Percentiles rank a stretch among this genome's conserved stretches.
phyloP scores from a whole-genome alignment of 2,888 invertebrate species.

The Perizoma affinitatum region DNA sequence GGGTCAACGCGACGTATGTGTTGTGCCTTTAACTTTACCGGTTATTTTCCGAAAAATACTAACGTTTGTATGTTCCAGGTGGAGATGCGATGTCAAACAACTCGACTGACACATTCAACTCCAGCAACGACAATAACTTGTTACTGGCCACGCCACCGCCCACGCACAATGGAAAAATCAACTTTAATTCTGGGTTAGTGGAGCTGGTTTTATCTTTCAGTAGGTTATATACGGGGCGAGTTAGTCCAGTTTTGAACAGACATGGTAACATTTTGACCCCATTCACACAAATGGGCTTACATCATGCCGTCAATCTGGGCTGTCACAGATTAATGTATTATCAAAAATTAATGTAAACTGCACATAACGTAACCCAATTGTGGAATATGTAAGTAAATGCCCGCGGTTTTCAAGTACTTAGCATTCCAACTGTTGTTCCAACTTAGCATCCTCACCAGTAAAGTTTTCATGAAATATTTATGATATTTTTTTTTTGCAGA shows the following conservation, averaged over 20 bases:
- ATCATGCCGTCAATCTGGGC: no score
- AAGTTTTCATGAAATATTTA: not conserved
- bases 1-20: constrained; percentile 11
- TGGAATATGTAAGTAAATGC: no score
- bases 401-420: no score
- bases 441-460: no score
- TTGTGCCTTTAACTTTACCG: constrained; percentile 5
- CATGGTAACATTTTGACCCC: no score
- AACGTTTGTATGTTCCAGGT: constrained; percentile 44
- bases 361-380: no score
- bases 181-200: constrained; percentile 60
- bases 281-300: no score
- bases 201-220: not conserved
- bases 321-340: no score
- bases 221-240: no score
- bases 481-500: constrained; percentile 26
- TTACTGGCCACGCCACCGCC: constrained; percentile 72
- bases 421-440: no score
- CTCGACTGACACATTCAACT: constrained; percentile 74
- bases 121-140: constrained; percentile 69
- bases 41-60: not conserved
- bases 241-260: no score
- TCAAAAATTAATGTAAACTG: no score
- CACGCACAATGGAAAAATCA: constrained; percentile 67
- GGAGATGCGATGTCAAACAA: constrained; percentile 71